Evolutionary conservation across 2,113 vertebrate species (phyloP).

Genomic region (Pseudolaguvia tuberculata): DNA sequence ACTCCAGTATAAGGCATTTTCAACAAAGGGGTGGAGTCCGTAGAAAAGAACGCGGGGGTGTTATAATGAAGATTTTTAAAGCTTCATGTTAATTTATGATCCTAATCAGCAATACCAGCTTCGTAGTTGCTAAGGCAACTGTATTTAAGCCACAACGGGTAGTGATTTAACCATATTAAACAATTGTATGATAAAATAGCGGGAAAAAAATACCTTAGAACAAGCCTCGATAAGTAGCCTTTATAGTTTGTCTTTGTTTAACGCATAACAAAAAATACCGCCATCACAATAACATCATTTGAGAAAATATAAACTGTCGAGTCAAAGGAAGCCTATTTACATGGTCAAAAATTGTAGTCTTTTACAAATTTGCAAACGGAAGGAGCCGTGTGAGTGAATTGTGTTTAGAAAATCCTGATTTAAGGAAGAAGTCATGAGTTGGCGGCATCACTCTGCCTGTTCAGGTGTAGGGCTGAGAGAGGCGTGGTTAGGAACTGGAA

Average conservation of each 20-base stretch:
- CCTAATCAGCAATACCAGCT: slow-evolving; percentile 16
- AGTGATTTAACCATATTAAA: slow-evolving; percentile 19
- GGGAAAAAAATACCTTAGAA: background rate
- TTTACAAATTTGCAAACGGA: background rate
- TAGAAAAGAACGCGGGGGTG: background rate
- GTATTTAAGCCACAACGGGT: slow-evolving; percentile 30
- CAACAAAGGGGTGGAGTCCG: background rate
- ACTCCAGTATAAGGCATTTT: background rate
- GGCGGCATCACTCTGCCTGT: slow-evolving; percentile 23
- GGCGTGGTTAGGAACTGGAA: slow-evolving; percentile 54
- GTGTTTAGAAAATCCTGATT: slow-evolving; percentile 31
- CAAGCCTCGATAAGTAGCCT: background rate
- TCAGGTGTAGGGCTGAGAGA: slow-evolving; percentile 6
- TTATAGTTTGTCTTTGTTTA: background rate
- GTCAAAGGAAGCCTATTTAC: slow-evolving; percentile 31
- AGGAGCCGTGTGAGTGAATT: background rate
- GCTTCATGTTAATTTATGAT: slow-evolving; percentile 44
- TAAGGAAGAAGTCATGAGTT: slow-evolving; percentile 3
- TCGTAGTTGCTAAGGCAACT: slow-evolving; percentile 51
- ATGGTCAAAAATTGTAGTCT: slow-evolving; percentile 17
- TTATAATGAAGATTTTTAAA: background rate
- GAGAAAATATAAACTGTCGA: slow-evolving; percentile 10
- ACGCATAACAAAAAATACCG: slow-evolving; percentile 37
- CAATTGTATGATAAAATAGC: slow-evolving; percentile 42
- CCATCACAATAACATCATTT: slow-evolving; percentile 1